phyloP scores from a whole-genome alignment of 2,797 vertebrate species.

The Leptoclinus maculatus region DNA sequence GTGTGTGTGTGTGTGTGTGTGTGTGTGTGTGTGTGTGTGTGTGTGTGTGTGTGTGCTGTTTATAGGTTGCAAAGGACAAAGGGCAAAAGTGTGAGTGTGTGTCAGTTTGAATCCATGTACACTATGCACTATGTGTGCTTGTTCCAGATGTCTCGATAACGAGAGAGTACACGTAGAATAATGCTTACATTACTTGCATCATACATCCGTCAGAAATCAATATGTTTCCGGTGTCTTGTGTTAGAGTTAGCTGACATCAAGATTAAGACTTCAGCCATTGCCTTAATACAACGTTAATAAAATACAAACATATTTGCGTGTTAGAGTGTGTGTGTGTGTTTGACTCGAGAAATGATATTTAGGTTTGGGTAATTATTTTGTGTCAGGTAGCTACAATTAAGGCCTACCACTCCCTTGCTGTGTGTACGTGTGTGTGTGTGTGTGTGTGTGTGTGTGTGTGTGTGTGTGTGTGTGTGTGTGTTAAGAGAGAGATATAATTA shows the following conservation, averaged over 20 bases:
- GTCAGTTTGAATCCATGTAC: conserved; percentile 11
- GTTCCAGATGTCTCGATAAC: background rate
- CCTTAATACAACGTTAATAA: background rate
- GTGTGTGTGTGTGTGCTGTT: conserved; percentile 7
- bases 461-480: background rate
- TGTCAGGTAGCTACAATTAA: conserved; percentile 56
- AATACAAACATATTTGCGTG: background rate
- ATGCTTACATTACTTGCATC: background rate
- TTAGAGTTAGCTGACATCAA: background rate
- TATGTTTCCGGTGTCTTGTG: background rate
- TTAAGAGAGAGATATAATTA: conserved; percentile 57
- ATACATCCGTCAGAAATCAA: conserved; percentile 2
- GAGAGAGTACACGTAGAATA: background rate
- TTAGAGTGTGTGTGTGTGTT: background rate
- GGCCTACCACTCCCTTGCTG: conserved; percentile 25
- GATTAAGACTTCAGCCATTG: background rate
- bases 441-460: background rate
- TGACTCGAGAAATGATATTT: background rate
- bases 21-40: too few species aligned
- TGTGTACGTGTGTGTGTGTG: background rate
- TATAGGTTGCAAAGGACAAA: conserved; percentile 30
- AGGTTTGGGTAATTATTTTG: conserved; percentile 41
- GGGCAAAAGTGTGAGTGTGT: conserved; percentile 15
- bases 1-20: conserved; percentile 18
- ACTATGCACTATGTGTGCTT: conserved; percentile 8